Conservation (phyloP, 92 coral and sea anemone species). For the Heteractis magnifica region DNA sequence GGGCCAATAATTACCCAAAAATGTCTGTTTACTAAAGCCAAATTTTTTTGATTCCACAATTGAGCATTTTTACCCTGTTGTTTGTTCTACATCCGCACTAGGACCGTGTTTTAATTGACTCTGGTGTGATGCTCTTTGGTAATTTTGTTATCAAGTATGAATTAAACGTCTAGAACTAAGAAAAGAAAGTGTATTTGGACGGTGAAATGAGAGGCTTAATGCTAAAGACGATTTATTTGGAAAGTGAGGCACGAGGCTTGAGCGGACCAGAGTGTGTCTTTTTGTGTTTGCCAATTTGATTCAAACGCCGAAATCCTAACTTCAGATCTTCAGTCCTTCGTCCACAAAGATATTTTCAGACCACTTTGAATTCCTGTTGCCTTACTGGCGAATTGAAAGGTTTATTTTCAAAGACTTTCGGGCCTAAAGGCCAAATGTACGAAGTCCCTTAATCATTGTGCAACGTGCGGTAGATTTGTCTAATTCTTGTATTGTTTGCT, state of each 20-base stretch:
- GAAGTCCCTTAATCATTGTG: slow-evolving; percentile 15
- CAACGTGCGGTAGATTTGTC: slow-evolving; percentile 34
- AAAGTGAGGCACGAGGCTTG: slow-evolving; percentile 39
- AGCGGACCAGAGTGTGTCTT: slow-evolving; percentile 23
- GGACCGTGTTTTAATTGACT: background rate
- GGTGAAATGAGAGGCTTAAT: background rate
- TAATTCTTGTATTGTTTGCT: slow-evolving; percentile 44
- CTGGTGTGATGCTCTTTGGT: background rate
- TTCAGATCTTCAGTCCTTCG: slow-evolving; percentile 2
- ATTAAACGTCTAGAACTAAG: background rate
- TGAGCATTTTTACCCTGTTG: background rate
- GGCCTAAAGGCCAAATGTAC: slow-evolving; percentile 28
- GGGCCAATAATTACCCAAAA: slow-evolving; percentile 6
- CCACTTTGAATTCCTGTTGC: background rate
- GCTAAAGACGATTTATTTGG: slow-evolving; percentile 4
- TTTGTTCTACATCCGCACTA: background rate
- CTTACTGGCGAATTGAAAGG: background rate
- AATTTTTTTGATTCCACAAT: slow-evolving; percentile 26
- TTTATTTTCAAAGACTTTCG: background rate
- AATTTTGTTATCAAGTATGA: background rate
- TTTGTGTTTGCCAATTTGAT: slow-evolving; percentile 20
- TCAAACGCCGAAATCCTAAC: slow-evolving; percentile 1
- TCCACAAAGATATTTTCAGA: slow-evolving; percentile 1
- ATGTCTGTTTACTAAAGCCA: slow-evolving; percentile 19
- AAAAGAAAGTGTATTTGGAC: background rate